Conservation (phyloP, 2,888 invertebrate species). For the Buathra laborator region DNA sequence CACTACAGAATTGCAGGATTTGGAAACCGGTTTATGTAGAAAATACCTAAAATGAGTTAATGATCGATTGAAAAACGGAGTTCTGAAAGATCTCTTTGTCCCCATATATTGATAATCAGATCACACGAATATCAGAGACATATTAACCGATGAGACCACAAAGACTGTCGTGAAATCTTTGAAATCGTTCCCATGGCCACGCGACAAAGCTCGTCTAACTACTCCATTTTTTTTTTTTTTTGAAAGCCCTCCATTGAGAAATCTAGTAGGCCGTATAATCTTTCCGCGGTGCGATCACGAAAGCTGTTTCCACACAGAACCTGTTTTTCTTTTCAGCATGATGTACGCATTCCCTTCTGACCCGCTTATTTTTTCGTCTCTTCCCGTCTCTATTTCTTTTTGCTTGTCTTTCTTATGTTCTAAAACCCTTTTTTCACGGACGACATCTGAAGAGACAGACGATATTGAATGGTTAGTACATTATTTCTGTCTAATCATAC, state of each 20-base stretch:
- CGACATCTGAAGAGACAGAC: not conserved
- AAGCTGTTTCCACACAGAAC: conserved; percentile 46
- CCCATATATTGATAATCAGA: conserved; percentile 10
- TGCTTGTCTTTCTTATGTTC: not conserved
- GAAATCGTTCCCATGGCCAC: conserved; percentile 16
- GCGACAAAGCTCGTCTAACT: conserved; percentile 39
- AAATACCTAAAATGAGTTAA: not conserved
- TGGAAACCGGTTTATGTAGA: no score
- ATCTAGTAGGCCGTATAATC: conserved; percentile 21
- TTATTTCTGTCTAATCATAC: conserved; percentile 8
- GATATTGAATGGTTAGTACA: conserved; percentile 12
- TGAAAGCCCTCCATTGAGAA: conserved; percentile 23
- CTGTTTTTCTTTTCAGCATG: conserved; percentile 36
- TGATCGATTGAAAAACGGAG: not conserved
- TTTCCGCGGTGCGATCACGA: conserved; percentile 20
- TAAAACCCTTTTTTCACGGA: not conserved
- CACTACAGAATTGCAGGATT: no score
- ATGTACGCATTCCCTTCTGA: conserved; percentile 37
- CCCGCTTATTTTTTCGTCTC: conserved; percentile 43
- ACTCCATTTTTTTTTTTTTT: conserved; percentile 15
- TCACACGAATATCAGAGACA: conserved; percentile 5
- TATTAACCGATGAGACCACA: not conserved
- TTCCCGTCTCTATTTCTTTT: conserved; percentile 16
- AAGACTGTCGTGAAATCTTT: conserved; percentile 27
- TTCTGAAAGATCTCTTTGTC: conserved; percentile 18